Conservation (phyloP, 2,113 vertebrate species). For the Lamprotornis superbus region DNA sequence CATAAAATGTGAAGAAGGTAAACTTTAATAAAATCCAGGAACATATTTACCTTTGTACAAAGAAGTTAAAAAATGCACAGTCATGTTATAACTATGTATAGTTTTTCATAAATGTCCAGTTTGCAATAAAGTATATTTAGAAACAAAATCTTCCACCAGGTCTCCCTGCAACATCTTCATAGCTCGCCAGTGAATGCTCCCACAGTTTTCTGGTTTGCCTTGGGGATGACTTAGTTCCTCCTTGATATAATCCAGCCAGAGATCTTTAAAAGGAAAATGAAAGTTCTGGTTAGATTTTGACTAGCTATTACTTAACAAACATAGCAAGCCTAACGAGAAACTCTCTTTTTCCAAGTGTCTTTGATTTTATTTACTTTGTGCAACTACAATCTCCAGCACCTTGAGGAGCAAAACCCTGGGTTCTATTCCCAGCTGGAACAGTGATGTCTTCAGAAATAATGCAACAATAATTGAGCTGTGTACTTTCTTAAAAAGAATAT, state of each 20-base stretch:
- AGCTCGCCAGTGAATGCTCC: conserved; percentile 93
- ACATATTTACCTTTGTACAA: not conserved
- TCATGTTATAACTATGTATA: not conserved
- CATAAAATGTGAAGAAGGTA: not conserved
- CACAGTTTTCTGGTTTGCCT: conserved; percentile 87
- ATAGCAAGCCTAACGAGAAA: not conserved
- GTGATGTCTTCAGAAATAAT: not conserved
- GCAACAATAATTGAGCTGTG: not conserved
- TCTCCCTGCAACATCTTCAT: conserved; percentile 88
- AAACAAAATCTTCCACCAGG: conserved; percentile 83
- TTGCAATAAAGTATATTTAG: conserved; percentile 87
- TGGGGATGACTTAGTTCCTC: conserved; percentile 82
- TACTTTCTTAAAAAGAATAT: not conserved
- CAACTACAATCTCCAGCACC: not conserved
- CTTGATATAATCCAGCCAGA: conserved; percentile 93
- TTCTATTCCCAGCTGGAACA: not conserved
- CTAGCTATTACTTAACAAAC: not conserved
- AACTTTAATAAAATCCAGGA: not conserved
- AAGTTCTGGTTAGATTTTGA: not conserved
- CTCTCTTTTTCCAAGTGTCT: not conserved
- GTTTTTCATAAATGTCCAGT: conserved; percentile 78
- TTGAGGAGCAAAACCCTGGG: not conserved
- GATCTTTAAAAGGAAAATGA: conserved; percentile 73
- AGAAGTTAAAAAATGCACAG: not conserved
- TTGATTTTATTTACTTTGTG: not conserved